These are phyloP conservation scores for Agapostemon virescens DNA, from an alignment of 2,888 invertebrate species.

Conservation along the genomic window DNA sequence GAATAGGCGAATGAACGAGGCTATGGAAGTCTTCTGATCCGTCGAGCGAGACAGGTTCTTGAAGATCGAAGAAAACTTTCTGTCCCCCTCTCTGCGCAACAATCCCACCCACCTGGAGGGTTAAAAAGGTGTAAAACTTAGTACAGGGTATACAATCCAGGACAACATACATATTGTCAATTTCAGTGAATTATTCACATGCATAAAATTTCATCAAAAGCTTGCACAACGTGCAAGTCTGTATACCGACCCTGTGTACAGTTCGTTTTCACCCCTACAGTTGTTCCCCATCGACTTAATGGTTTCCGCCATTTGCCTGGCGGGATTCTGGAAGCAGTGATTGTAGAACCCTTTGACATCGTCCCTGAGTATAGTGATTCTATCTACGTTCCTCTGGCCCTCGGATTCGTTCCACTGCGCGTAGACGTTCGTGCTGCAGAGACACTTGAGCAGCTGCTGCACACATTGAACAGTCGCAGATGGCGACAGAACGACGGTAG, in stretches of 20 bases:
- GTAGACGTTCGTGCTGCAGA: slow-evolving; percentile 88
- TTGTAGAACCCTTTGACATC: slow-evolving; percentile 71
- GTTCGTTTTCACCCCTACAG: slow-evolving; percentile 74
- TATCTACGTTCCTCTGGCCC: slow-evolving; percentile 60
- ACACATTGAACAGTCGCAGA: slow-evolving; percentile 88
- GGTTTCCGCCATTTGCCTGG: slow-evolving; percentile 73
- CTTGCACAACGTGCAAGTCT: too few relatives aligned
- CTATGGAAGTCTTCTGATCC: slow-evolving; percentile 83
- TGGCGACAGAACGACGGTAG: slow-evolving; percentile 87
- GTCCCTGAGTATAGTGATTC: slow-evolving; percentile 49
- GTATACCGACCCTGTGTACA: slow-evolving; percentile 69
- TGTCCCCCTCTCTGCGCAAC: slow-evolving; percentile 71
- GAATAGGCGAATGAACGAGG: slow-evolving; percentile 93
- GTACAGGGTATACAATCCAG: too few relatives aligned
- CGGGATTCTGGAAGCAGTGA: slow-evolving; percentile 75
- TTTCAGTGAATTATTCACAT: too few relatives aligned
- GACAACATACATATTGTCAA: too few relatives aligned
- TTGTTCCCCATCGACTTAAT: slow-evolving; percentile 76
- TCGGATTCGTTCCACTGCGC: slow-evolving; percentile 79
- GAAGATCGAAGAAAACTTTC: slow-evolving; percentile 77
- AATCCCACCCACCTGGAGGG: slow-evolving; percentile 70
- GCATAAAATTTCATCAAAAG: too few relatives aligned
- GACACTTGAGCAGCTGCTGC: slow-evolving; percentile 88
- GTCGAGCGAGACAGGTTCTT: slow-evolving; percentile 80
- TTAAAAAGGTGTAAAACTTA: too few relatives aligned